A percentile compares a stretch with the other conserved stretches of the same genome.
Evolutionary conservation across 2,797 vertebrate species (phyloP).

Genomic region (Alcedo atthis): DNA sequence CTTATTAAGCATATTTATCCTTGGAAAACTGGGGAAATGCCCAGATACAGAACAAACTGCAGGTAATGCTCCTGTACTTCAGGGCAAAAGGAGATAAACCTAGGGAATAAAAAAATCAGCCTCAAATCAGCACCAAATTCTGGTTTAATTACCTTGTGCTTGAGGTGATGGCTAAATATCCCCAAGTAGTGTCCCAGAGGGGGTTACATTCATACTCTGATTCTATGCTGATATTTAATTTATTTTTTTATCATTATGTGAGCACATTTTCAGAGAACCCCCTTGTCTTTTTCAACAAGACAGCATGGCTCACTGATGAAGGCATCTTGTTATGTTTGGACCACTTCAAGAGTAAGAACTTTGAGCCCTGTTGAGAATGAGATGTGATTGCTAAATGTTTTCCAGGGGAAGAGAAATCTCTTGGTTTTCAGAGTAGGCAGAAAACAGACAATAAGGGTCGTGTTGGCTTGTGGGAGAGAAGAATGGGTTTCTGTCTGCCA

Average conservation of each 20-base stretch:
- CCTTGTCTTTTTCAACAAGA: not conserved
- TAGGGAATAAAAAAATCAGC: slow-evolving; percentile 52
- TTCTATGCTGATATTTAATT: not conserved
- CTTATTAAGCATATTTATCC: not conserved
- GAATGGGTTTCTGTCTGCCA: not conserved
- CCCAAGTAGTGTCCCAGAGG: slow-evolving; percentile 11
- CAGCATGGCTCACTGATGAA: not conserved
- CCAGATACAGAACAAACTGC: not conserved
- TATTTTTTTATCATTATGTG: not conserved
- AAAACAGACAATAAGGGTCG: not conserved
- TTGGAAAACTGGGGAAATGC: not conserved
- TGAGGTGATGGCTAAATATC: not conserved
- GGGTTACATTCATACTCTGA: not conserved
- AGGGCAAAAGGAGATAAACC: not conserved
- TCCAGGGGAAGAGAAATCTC: not conserved
- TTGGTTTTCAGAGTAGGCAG: not conserved
- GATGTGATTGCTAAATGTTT: not conserved
- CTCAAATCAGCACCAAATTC: not conserved
- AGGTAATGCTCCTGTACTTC: not conserved
- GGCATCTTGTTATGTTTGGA: not conserved
- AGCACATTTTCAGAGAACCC: not conserved
- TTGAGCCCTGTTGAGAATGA: not conserved
- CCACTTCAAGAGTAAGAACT: not conserved
- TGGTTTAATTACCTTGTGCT: slow-evolving; percentile 24
- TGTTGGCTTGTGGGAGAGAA: not conserved